These are phyloP conservation scores for Tachysurus vachellii DNA, from an alignment of 2,113 vertebrate genomes.

Conservation along the genomic window DNA sequence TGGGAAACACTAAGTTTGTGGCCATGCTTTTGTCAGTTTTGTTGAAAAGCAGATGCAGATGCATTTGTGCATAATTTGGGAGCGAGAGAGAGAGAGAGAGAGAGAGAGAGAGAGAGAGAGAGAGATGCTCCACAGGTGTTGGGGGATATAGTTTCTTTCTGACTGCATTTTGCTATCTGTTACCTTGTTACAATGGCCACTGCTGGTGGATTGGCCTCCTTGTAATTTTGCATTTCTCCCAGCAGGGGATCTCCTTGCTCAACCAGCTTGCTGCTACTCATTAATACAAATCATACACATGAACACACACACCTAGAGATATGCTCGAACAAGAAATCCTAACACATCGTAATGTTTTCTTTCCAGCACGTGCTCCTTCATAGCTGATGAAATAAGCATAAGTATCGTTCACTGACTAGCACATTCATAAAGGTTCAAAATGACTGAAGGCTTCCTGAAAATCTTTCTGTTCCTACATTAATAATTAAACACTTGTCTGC, in stretches of 20 bases:
- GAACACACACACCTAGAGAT: slow-evolving; percentile 31
- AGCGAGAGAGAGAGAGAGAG: no score
- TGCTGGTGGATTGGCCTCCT: slow-evolving; percentile 58
- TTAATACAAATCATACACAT: slow-evolving; percentile 24
- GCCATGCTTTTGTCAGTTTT: slow-evolving; percentile 3
- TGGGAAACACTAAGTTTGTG: not conserved
- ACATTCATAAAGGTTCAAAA: not conserved
- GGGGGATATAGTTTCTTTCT: slow-evolving; percentile 10
- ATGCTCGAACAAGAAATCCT: slow-evolving; percentile 16
- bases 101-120: no score
- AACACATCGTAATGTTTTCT: not conserved
- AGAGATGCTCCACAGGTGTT: not conserved
- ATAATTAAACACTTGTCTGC: slow-evolving; percentile 23
- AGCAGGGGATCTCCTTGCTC: slow-evolving; percentile 67
- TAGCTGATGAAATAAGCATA: not conserved
- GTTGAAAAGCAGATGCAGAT: not conserved
- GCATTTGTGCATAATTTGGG: no score
- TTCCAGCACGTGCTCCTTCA: not conserved
- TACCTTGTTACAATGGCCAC: slow-evolving; percentile 68
- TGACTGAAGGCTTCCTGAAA: not conserved
- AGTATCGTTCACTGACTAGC: not conserved
- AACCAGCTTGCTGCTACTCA: slow-evolving; percentile 58
- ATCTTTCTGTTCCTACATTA: not conserved
- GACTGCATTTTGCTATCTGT: slow-evolving; percentile 50
- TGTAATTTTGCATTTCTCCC: slow-evolving; percentile 67